Percentiles rank a stretch among this genome's conserved stretches.
These are phyloP conservation scores for Xyliphius kryptos DNA, from an alignment of 2,113 vertebrate genomes.

Conservation along the genomic window DNA sequence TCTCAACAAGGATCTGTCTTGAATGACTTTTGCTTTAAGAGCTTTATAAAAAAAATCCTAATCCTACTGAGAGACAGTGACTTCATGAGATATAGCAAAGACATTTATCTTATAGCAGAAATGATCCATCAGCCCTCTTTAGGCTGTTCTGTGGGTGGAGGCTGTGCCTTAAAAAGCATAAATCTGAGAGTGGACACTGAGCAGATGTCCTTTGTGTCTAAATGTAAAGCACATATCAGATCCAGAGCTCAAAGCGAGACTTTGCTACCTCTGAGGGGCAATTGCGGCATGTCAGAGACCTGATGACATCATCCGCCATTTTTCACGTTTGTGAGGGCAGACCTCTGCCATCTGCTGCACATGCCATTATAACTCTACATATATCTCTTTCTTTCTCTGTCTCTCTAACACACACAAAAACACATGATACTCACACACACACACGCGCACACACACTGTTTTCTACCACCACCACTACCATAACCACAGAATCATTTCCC, in stretches of 20 bases:
- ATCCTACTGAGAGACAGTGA: too few relatives aligned
- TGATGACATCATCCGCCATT: conserved; percentile 97
- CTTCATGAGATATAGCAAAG: too few relatives aligned
- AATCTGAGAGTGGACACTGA: conserved; percentile 86
- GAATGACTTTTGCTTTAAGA: too few relatives aligned
- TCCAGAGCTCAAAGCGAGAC: conserved; percentile 53
- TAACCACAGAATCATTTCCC: conserved; percentile 58
- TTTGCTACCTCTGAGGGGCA: conserved; percentile 77
- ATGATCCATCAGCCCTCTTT: conserved; percentile 33
- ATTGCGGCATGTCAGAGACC: conserved; percentile 67
- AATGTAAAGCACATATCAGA: conserved; percentile 32
- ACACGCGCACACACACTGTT: conserved; percentile 11
- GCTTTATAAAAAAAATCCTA: too few relatives aligned
- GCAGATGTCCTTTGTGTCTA: conserved; percentile 59
- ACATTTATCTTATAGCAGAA: too few relatives aligned
- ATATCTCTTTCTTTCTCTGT: conserved; percentile 13
- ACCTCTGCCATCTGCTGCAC: conserved; percentile 85
- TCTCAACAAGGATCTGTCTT: too few relatives aligned
- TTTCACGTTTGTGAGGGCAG: conserved; percentile 77
- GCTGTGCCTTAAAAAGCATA: conserved; percentile 78
- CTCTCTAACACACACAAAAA: conserved; percentile 46
- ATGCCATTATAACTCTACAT: conserved; percentile 69
- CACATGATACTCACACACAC: conserved; percentile 24
- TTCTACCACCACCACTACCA: too few relatives aligned
- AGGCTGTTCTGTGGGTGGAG: conserved; percentile 8